A percentile compares a stretch with the other conserved stretches of the same genome.
These are phyloP conservation scores for Aegithalos caudatus DNA, from an alignment of 2,113 vertebrate genomes.

Conservation along the genomic window DNA sequence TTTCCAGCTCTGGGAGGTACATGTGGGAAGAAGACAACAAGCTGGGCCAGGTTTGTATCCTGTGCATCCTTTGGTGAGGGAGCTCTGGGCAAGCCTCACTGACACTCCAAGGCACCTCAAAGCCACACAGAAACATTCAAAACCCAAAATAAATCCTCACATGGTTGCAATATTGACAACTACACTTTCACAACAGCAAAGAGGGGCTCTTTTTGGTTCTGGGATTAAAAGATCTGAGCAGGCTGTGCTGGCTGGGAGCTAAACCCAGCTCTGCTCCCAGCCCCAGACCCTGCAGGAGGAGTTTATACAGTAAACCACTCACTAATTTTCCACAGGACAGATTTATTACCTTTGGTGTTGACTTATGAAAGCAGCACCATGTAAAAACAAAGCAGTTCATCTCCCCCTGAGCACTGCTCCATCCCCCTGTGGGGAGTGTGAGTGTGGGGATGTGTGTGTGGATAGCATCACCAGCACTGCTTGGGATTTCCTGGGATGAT, in stretches of 20 bases:
- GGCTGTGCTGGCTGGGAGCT: background rate
- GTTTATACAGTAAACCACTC: background rate
- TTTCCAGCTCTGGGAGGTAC: background rate
- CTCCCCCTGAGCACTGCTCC: background rate
- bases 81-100: background rate
- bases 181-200: background rate
- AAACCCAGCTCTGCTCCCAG: background rate
- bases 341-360: background rate
- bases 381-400: background rate
- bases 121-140: background rate
- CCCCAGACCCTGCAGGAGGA: rapidly evolving
- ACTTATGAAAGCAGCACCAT: background rate
- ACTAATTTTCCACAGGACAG: background rate
- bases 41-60: background rate
- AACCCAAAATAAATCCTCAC: background rate
- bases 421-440: rapidly evolving
- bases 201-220: background rate
- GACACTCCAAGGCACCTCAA: background rate
- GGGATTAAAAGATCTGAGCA: background rate
- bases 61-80: rapidly evolving
- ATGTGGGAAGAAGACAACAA: background rate
- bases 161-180: background rate
- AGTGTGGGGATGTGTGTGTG: background rate
- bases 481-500: background rate
- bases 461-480: background rate